A percentile compares a stretch with the other conserved stretches of the same genome.
These are phyloP conservation scores for Lamprotornis superbus DNA, from an alignment of 2,113 vertebrate species.

Conservation along the genomic window DNA sequence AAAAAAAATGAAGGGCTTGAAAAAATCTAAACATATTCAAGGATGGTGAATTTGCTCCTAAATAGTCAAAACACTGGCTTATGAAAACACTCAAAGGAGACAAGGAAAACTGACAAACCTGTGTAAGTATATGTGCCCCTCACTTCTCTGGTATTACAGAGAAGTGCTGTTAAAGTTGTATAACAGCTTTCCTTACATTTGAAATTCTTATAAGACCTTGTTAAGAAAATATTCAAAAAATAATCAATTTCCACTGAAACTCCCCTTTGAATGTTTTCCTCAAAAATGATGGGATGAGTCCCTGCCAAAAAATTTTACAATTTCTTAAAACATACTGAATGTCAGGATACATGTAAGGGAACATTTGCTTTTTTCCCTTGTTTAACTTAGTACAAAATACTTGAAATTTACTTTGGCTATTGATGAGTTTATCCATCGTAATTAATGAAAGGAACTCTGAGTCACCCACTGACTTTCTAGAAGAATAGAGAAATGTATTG, in stretches of 20 bases:
- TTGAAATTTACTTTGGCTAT: not conserved
- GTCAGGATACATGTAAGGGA: not conserved
- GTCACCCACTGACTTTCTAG: not conserved
- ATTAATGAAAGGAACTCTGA: not conserved
- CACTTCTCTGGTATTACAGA: not conserved
- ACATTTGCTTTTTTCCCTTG: fast-evolving
- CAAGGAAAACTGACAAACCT: not conserved
- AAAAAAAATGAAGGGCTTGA: not conserved
- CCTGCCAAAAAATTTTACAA: not conserved
- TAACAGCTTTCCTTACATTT: not conserved
- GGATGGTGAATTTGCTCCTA: not conserved
- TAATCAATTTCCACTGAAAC: not conserved
- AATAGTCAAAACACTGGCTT: not conserved
- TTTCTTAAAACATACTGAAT: not conserved
- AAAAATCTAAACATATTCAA: not conserved
- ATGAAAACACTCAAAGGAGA: not conserved
- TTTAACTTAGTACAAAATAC: not conserved
- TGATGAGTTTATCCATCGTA: not conserved
- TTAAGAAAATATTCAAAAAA: not conserved
- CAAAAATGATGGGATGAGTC: not conserved
- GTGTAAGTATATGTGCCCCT: not conserved
- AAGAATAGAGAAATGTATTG: not conserved
- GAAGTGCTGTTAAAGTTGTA: not conserved
- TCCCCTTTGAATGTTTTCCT: not conserved
- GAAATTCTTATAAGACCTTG: not conserved